Conservation (phyloP, 2,797 vertebrate genomes). For the Melanotaenia maccullochi region DNA sequence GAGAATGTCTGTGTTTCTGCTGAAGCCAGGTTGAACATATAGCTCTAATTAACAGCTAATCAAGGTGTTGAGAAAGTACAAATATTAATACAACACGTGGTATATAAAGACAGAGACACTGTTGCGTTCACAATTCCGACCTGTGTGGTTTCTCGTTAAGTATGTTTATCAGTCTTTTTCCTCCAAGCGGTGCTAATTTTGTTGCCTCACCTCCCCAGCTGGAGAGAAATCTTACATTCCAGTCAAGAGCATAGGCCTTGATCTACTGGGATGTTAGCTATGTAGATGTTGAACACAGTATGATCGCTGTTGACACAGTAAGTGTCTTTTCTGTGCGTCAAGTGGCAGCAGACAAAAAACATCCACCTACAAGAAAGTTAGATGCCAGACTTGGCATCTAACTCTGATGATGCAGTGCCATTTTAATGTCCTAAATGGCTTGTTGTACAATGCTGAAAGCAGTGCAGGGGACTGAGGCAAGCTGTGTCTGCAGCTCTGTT, state of each 20-base stretch:
- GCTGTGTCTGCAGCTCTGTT: slow-evolving; percentile 66
- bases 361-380: slow-evolving; percentile 28
- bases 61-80: no score
- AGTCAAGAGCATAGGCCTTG: slow-evolving; percentile 38
- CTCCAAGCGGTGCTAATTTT: slow-evolving; percentile 38
- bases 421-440: slow-evolving; percentile 66
- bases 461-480: slow-evolving; percentile 62
- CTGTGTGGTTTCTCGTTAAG: not conserved
- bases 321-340: slow-evolving; percentile 48
- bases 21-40: no score
- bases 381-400: slow-evolving; percentile 38
- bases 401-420: slow-evolving; percentile 25
- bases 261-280: slow-evolving; percentile 42
- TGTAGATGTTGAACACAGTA: slow-evolving; percentile 33
- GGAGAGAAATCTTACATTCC: slow-evolving; percentile 38
- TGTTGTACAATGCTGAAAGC: slow-evolving; percentile 69
- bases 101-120: no score
- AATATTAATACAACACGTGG: no score
- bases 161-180: slow-evolving; percentile 14
- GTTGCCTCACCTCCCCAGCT: slow-evolving; percentile 20
- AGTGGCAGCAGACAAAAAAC: slow-evolving; percentile 37
- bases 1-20: no score
- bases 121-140: no score
- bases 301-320: slow-evolving; percentile 34
- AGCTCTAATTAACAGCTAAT: no score